Evolutionary conservation across 2,113 vertebrate species (phyloP).

Genomic region (Aspidoscelis tigris): DNA sequence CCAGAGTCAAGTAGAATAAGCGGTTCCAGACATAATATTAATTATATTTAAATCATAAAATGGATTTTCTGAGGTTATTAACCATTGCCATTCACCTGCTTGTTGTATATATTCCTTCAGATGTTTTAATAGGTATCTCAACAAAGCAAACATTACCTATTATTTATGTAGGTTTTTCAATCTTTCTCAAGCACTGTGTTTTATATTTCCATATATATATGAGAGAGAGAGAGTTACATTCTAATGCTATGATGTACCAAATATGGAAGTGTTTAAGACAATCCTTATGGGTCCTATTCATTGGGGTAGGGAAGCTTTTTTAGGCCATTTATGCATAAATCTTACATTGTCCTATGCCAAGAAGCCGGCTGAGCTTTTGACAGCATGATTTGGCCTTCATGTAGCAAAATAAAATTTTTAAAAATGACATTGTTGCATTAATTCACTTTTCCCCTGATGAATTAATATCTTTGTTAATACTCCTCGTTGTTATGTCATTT

Average conservation of each 20-base stretch:
- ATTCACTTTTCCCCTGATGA: background rate
- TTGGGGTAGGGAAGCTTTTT: conserved; percentile 54
- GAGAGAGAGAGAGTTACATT: conserved; percentile 60
- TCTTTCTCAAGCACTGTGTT: conserved; percentile 42
- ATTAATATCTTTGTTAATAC: background rate
- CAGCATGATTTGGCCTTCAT: conserved; percentile 35
- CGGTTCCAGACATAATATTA: conserved; percentile 72
- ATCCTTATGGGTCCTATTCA: conserved; percentile 69
- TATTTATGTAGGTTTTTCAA: conserved; percentile 61
- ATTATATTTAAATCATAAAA: conserved; percentile 63
- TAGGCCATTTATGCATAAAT: conserved; percentile 70
- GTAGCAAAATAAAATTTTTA: conserved; percentile 1
- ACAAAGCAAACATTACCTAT: conserved; percentile 50
- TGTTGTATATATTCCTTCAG: conserved; percentile 35
- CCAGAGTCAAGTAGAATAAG: conserved; percentile 54
- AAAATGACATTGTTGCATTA: background rate
- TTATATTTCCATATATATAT: conserved; percentile 60
- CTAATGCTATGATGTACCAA: conserved; percentile 66
- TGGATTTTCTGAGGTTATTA: conserved; percentile 59
- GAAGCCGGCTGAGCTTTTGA: conserved; percentile 47
- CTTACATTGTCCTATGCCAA: conserved; percentile 55
- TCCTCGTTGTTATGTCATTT: background rate
- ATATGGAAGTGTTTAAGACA: conserved; percentile 72
- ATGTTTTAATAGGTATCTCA: conserved; percentile 36
- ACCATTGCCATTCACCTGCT: conserved; percentile 38